Evolutionary conservation across 92 coral and sea anemone species (phyloP).

Genomic region (Epizoanthus scotinus): DNA sequence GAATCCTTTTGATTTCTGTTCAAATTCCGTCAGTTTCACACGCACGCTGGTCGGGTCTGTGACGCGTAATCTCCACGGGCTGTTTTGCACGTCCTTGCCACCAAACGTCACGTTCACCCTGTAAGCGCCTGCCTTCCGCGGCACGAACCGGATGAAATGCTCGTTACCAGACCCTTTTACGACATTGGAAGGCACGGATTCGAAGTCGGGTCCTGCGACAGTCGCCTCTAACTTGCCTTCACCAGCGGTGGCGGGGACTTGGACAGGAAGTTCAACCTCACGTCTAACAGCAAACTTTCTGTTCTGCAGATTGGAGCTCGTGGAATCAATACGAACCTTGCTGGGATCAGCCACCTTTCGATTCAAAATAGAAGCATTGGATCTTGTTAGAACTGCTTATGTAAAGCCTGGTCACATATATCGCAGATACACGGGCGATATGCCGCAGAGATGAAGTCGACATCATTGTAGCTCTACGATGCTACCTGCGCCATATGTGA

Average conservation of each 20-base stretch:
- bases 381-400: neutral
- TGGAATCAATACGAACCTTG: slow-evolving; percentile 64
- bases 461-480: too few species aligned
- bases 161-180: slow-evolving; percentile 79
- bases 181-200: slow-evolving; percentile 74
- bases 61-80: slow-evolving; percentile 64
- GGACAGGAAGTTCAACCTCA: slow-evolving; percentile 90
- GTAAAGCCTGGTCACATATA: too few species aligned
- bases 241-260: slow-evolving; percentile 89
- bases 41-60: slow-evolving; percentile 64
- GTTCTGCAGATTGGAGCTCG: slow-evolving; percentile 50
- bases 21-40: slow-evolving; percentile 69
- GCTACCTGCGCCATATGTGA: too few species aligned
- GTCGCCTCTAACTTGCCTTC: slow-evolving; percentile 88
- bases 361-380: neutral
- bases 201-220: slow-evolving; percentile 77
- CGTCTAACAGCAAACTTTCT: slow-evolving; percentile 66
- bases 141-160: slow-evolving; percentile 77
- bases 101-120: slow-evolving; percentile 66
- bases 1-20: slow-evolving; percentile 64
- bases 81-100: slow-evolving; percentile 73
- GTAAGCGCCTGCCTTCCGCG: slow-evolving; percentile 69
- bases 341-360: slow-evolving; percentile 77
- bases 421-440: too few species aligned
- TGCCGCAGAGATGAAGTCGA: neutral